phyloP scores from a whole-genome alignment of 2,113 vertebrate species.

The Catharus bicknelli region DNA sequence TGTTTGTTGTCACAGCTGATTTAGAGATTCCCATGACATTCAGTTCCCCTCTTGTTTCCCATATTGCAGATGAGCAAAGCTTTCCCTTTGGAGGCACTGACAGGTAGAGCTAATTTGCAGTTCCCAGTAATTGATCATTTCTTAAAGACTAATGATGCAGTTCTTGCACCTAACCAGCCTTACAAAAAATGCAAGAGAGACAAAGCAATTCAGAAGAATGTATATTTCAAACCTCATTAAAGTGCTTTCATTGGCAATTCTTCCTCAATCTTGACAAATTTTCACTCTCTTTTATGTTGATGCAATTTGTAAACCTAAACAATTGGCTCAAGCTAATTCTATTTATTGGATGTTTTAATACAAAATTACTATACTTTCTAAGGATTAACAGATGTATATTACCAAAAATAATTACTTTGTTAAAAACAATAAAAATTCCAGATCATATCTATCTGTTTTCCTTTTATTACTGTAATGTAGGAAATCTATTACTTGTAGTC shows the following conservation, averaged over 20 bases:
- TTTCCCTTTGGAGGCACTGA: constrained; percentile 50
- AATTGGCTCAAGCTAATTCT: not conserved
- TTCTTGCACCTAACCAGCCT: constrained; percentile 48
- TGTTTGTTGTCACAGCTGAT: constrained; percentile 41
- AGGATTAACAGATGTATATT: not conserved
- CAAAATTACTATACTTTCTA: not conserved
- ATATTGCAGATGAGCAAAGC: constrained; percentile 12
- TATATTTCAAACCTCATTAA: constrained; percentile 53
- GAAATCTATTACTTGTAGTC: not conserved
- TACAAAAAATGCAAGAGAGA: constrained; percentile 16
- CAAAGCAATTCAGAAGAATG: constrained; percentile 35
- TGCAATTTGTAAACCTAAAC: constrained; percentile 20
- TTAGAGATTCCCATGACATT: constrained; percentile 26
- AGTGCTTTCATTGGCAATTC: constrained; percentile 6
- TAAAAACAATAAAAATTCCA: not conserved
- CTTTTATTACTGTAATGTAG: not conserved
- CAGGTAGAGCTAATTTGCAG: constrained; percentile 60
- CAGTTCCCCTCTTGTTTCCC: not conserved
- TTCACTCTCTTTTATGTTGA: constrained; percentile 7
- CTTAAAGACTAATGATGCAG: constrained; percentile 64
- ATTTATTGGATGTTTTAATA: not conserved
- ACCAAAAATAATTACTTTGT: not conserved
- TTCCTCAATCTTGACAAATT: constrained; percentile 15
- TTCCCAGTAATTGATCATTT: constrained; percentile 57
- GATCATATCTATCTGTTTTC: not conserved